These are phyloP conservation scores for Halcyon leucocephala DNA, from an alignment of 2,797 vertebrate genomes.

Conservation along the genomic window DNA sequence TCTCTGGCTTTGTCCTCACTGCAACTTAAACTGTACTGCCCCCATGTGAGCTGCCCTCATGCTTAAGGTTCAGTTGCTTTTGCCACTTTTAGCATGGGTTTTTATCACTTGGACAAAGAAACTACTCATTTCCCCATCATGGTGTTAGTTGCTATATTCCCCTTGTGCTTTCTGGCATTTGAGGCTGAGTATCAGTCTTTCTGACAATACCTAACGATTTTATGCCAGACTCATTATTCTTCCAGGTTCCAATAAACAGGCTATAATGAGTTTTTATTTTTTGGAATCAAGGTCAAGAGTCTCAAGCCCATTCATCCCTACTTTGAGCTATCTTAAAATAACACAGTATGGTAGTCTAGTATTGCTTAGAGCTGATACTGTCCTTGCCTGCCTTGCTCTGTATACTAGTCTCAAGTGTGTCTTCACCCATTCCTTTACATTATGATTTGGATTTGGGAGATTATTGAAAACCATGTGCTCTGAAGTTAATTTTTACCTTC, in stretches of 20 bases:
- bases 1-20: background rate
- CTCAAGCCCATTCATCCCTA: background rate
- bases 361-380: background rate
- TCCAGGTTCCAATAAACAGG: background rate
- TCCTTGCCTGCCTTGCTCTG: background rate
- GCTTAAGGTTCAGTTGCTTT: background rate
- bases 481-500: background rate
- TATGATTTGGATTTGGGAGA: background rate
- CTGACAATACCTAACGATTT: background rate
- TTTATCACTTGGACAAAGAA: background rate
- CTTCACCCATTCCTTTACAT: background rate
- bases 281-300: background rate
- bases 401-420: background rate
- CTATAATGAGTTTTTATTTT: background rate
- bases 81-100: background rate
- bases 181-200: background rate
- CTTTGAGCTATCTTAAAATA: background rate
- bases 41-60: background rate
- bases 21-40: background rate
- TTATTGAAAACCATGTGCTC: background rate
- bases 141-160: background rate
- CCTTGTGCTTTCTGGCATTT: background rate
- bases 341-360: background rate
- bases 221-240: background rate
- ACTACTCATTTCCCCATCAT: no score